Evolutionary conservation across 2,888 invertebrate genomes (phyloP).

Genomic region (Rutpela maculata): DNA sequence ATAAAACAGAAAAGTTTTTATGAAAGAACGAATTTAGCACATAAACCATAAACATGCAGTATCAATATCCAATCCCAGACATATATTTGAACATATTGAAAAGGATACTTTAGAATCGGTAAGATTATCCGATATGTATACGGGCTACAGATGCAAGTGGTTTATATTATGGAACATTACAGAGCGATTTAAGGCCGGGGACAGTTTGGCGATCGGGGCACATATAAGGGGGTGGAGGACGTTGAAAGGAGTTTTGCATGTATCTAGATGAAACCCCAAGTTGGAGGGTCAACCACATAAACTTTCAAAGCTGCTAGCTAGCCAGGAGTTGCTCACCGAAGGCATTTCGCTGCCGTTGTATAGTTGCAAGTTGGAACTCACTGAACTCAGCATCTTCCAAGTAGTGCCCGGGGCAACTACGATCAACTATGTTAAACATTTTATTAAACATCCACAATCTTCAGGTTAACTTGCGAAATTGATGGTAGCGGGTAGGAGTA

Average conservation of each 20-base stretch:
- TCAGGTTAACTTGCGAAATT: conserved; percentile 69
- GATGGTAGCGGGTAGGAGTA: conserved; percentile 54
- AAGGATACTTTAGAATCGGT: conserved; percentile 46
- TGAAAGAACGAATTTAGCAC: conserved; percentile 33
- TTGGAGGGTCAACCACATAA: conserved; percentile 74
- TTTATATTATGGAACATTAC: conserved; percentile 53
- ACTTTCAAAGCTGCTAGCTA: conserved; percentile 72
- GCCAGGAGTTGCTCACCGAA: conserved; percentile 68
- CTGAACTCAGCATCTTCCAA: conserved; percentile 70
- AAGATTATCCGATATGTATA: conserved; percentile 50
- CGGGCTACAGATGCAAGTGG: conserved; percentile 53
- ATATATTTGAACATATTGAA: conserved; percentile 51
- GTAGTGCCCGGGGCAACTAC: conserved; percentile 65
- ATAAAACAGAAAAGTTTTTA: conserved; percentile 21
- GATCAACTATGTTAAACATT: conserved; percentile 73
- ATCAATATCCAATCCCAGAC: conserved; percentile 33
- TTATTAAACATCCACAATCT: conserved; percentile 70
- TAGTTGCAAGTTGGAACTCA: conserved; percentile 67
- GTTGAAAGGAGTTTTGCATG: conserved; percentile 70
- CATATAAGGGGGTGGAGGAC: conserved; percentile 44
- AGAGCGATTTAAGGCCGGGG: conserved; percentile 52
- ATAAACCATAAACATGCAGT: conserved; percentile 35
- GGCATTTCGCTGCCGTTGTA: conserved; percentile 66
- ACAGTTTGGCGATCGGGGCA: conserved; percentile 49
- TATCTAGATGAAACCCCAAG: conserved; percentile 70